Conservation (phyloP, 2,113 vertebrate species). For the Tragulus kanchil region DNA sequence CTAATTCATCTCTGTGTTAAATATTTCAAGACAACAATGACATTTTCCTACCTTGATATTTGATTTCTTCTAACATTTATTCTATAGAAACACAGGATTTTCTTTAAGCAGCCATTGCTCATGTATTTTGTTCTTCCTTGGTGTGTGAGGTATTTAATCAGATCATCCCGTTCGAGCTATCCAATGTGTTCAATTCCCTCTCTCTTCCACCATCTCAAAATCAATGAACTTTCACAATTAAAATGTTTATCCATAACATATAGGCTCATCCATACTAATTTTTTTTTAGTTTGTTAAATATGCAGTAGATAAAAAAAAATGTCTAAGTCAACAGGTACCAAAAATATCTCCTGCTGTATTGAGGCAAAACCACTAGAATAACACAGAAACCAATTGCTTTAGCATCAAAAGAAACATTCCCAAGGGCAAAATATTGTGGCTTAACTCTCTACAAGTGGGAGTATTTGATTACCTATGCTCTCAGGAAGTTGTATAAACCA, state of each 20-base stretch:
- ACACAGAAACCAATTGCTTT: slow-evolving; percentile 40
- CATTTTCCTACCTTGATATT: slow-evolving; percentile 33
- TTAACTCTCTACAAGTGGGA: background rate
- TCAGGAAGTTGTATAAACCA: background rate
- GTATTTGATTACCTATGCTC: background rate
- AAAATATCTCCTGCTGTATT: background rate
- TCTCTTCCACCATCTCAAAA: background rate
- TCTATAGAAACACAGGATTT: background rate
- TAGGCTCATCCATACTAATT: background rate
- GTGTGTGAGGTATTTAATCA: slow-evolving; percentile 23
- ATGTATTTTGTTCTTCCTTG: background rate
- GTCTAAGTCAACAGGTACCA: background rate
- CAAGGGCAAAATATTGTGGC: background rate
- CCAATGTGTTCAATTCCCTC: background rate
- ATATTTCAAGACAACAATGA: background rate
- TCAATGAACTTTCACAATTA: background rate
- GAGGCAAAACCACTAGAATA: background rate
- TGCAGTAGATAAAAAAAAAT: background rate
- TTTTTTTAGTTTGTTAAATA: background rate
- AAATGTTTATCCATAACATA: background rate
- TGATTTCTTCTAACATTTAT: slow-evolving; percentile 48
- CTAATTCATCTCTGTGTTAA: slow-evolving; percentile 23
- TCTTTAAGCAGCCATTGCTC: background rate
- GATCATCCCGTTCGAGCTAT: background rate
- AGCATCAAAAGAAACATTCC: slow-evolving; percentile 35